Base-by-base conservation (phyloP, 1,140 invertebrate species). In the Magallana gigas region DNA sequence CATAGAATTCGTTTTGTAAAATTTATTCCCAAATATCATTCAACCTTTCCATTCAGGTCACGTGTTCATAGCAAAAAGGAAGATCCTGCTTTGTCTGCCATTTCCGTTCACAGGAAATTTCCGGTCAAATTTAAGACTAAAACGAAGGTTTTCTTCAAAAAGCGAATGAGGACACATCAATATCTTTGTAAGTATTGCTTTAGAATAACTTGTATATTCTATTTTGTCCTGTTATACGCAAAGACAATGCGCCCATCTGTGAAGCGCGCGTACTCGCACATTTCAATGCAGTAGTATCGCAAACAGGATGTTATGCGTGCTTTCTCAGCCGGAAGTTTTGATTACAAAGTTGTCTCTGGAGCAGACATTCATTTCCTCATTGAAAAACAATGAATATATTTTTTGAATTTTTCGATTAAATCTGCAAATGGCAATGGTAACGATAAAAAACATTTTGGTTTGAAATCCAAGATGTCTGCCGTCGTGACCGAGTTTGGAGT, bases 321-420 rank as follows among this genome's bases (percentile, higher is more conserved):
- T 89, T 85, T 90, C 68, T 87, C 80, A 89, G 92, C 93, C 93
- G 93, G 93, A 94, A 93, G 93, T 94, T 93, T 94, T 93, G 88
- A 91, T 91, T 90, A 89, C 89, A 91, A 91, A 76, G 68, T 90
- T 91, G 92, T 90, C 91, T 91, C 91, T 91, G 91, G 85, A 90
- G 92, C 92, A 92, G 91, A 93, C 92, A 90, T 89, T 91, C 89
- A 92, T 94, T 94, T 94, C 93, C 93, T 94, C 91, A 92, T 92
- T 90, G 60, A 62, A n/a, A 16, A 14, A 16, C 14, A 62, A 16
- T 12, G n/a, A 62, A 16, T 57, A 85, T 29, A 85, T 56, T 57
- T 57, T 8, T 82, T 56, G 56, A 57, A 82, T 57, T 8, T 36
- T 48, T n/a, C 8, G 8, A 57, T 48, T n/a, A 16, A n/a, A 82